Evolutionary conservation across 2,888 invertebrate genomes (phyloP), one percentile per base, ranked within the genome.

Genomic region (Tanytarsus gracilentus): DNA sequence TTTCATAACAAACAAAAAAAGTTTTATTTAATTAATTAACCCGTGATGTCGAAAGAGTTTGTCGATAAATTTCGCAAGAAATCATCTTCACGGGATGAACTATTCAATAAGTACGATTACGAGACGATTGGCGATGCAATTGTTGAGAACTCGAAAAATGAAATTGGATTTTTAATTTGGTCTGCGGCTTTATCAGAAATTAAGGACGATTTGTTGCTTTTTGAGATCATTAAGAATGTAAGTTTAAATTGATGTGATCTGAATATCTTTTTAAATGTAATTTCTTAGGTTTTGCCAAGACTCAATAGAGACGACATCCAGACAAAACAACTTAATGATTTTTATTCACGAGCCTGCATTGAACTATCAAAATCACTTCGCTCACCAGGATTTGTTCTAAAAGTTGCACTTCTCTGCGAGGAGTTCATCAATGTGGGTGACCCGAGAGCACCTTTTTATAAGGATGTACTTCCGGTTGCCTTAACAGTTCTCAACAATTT

Each of bases 161-260:
- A 5, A 3, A 3, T 44, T 4, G 49, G 49, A 21, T 49, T 49
- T 4, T 26, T 5, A 14, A 26, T 49, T 11, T 49, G 49, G 49
- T 4, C 6, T 8, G n/a, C 23, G 11, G 6, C 14, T 3, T 26
- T 49, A 3, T 40, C 26, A 0, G 8, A 14, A n/a, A 25, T 55
- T 4, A 5, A 25, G 3, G 55, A 55, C 27, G 55, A 55, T 16
- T 16, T 40, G 25, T 11, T 27, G 8, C 8, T 40, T 3, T 55
- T 55, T 11, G 26, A 55, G 7, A 55, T 55, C 18, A 26, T 25
- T 26, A 21, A 55, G 33, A 27, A 55, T 3, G 55, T 55, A 26
- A 49, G 49, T 8, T 30, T n/a, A n/a, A n/a, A n/a, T n/a, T n/a
- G n/a, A n/a, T n/a, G n/a, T n/a, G n/a, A n/a, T n/a, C n/a, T n/a